Evolutionary conservation across 1,140 invertebrate genomes (phyloP), one percentile per base, ranked within the genome.

Genomic region (Leptopilina boulardi): DNA sequence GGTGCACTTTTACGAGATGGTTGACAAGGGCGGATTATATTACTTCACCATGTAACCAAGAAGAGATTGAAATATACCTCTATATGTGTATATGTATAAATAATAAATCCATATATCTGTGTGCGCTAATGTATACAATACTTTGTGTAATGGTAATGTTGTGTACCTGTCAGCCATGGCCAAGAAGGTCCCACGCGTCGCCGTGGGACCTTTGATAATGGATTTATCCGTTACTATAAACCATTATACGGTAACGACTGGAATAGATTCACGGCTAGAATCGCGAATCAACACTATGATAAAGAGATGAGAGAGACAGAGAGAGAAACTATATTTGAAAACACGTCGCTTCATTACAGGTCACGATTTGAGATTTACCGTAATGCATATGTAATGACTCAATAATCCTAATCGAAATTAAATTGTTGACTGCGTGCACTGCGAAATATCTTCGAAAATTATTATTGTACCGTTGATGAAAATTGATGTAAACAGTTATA

Each of bases 131-230:
- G 47, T 41, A 75, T 59, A 18, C 74, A 23, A 70, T 75, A 71
- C 34, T 34, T 34, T 18, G n/a, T 51, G 81, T 85, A 86, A 87
- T 87, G 84, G 84, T 83, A 83, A 85, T 85, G 80, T 77, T 82
- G 78, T 84, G 85, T 87, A 82, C 70, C 82, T 84, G 85, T 85
- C 84, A 81, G 73, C 71, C 26, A 19, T 66, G 41, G 74, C 72
- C 74, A 71, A 81, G 19, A 75, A 82, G 81, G 70, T 79, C 70
- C 73, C 74, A 75, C 76, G 74, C 77, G 44, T 74, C 77, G 75
- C 54, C 70, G 23, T 19, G 26, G 44, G 42, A 72, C 34, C 56
- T 54, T 78, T 74, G 82, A 85, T 87, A 86, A 88, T 87, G 83
- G 80, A 83, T 83, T 85, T 83, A 83, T 85, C 80, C 80, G 77